Conservation (phyloP, 1,140 invertebrate species). For the Wasmannia auropunctata region DNA sequence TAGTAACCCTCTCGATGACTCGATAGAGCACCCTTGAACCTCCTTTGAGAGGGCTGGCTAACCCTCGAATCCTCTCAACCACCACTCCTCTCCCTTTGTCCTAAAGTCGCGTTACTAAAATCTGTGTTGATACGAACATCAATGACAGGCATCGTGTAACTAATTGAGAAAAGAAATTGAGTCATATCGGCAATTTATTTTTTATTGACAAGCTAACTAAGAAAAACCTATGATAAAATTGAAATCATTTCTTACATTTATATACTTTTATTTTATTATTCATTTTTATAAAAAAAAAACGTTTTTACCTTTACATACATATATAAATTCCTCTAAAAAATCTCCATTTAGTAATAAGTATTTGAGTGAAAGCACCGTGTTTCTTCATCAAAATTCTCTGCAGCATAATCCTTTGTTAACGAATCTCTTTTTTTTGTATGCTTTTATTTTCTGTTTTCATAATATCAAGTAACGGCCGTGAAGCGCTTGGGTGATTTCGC, state of each 20-base stretch:
- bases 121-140: not conserved
- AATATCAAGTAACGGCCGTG: not conserved
- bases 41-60: slow-evolving; percentile 44
- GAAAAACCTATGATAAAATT: not conserved
- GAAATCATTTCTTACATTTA: not conserved
- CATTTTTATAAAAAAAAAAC: not conserved
- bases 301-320: not conserved
- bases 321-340: not conserved
- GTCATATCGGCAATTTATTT: not conserved
- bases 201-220: not conserved
- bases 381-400: not conserved
- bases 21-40: slow-evolving; percentile 65
- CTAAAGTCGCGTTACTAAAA: not conserved
- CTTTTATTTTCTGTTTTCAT: slow-evolving; percentile 24
- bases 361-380: not conserved
- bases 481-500: slow-evolving; percentile 31
- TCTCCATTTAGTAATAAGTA: not conserved
- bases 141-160: not conserved
- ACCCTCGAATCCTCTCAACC: slow-evolving; percentile 61
- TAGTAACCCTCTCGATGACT: slow-evolving; percentile 73
- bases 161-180: not conserved
- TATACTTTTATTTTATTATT: not conserved
- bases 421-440: slow-evolving; percentile 1
- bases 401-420: not conserved
- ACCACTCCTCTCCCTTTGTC: slow-evolving; percentile 11